These are phyloP conservation scores for Priocnemis perturbator DNA, from an alignment of 2,888 invertebrate genomes.

Conservation along the genomic window DNA sequence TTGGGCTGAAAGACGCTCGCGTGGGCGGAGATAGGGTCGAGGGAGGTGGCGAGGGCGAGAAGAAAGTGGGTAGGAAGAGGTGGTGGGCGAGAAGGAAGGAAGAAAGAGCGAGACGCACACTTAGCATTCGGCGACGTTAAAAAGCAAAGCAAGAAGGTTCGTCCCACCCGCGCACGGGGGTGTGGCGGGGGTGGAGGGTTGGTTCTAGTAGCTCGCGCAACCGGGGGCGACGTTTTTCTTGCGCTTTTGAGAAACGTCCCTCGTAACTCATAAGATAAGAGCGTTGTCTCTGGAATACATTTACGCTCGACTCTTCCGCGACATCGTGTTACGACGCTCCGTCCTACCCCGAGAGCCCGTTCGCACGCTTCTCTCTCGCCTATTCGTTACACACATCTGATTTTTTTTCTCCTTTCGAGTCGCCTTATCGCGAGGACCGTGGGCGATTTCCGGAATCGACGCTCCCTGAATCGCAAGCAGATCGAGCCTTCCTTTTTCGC, in stretches of 20 bases:
- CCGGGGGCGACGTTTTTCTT: conserved; percentile 47
- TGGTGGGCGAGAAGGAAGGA: conserved; percentile 28
- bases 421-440: conserved; percentile 29
- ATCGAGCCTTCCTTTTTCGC: too few species aligned
- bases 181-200: conserved; percentile 17
- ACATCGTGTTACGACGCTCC: too few species aligned
- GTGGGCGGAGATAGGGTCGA: too few species aligned
- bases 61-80: conserved; percentile 7
- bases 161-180: not conserved
- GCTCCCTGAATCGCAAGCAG: too few species aligned
- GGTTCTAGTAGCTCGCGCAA: conserved; percentile 10
- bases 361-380: conserved; percentile 47
- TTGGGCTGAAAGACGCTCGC: too few species aligned
- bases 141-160: conserved; percentile 30
- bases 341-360: conserved; percentile 53
- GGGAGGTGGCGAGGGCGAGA: too few species aligned
- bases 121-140: conserved; percentile 37
- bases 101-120: conserved; percentile 24
- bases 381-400: too few species aligned
- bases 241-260: conserved; percentile 60
- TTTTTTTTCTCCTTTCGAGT: too few species aligned
- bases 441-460: conserved; percentile 9
- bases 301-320: too few species aligned
- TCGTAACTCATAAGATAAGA: conserved; percentile 65
- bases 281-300: conserved; percentile 38